Evolutionary conservation across 2,888 invertebrate species (phyloP), one percentile per base, ranked within the genome.

Genomic region (Thumatha senex): DNA sequence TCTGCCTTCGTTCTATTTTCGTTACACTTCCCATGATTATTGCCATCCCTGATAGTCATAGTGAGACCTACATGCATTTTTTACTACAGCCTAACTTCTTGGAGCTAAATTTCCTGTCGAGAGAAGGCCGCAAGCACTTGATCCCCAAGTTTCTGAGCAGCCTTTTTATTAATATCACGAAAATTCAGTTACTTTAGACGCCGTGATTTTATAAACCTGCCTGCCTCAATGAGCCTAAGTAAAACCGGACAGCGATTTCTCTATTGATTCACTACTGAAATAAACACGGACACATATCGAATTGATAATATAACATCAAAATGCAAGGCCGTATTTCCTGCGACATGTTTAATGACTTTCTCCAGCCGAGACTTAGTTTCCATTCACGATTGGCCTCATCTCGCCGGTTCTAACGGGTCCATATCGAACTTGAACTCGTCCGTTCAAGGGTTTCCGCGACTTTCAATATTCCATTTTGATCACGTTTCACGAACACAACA

Each of bases 271-370:
- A 58, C 56, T 56, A 52, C 51, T 51, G 60, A 55, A 63, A 54
- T 52, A 44, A 48, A 67, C 56, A 60, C 52, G 50, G n/a, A 53
- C 63, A 62, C 56, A 59, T 46, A 57, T 40, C 53, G 68, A 65
- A 73, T 73, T 61, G 63, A 60, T 73, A 75, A 69, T 70, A 61
- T 64, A 65, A 66, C 59, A 76, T 86, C 80, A 73, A 68, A 76
- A 86, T 84, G 81, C 84, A 61, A 61, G 64, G 12, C 70, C 3
- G 69, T 73, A 80, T 63, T 67, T 65, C 62, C 62, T 63, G 76
- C 74, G 84, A 78, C 84, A 82, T 84, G 83, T 45, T 80, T 86
- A 87, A 87, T 89, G 88, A 86, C 89, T 89, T 90, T 90, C 89
- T 86, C 89, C 82, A 79, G 64, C 68, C 76, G 63, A 65, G 67